Percentiles rank a stretch among this genome's conserved stretches.
phyloP scores from a whole-genome alignment of 2,888 invertebrate species.

The Rosalia funebris region DNA sequence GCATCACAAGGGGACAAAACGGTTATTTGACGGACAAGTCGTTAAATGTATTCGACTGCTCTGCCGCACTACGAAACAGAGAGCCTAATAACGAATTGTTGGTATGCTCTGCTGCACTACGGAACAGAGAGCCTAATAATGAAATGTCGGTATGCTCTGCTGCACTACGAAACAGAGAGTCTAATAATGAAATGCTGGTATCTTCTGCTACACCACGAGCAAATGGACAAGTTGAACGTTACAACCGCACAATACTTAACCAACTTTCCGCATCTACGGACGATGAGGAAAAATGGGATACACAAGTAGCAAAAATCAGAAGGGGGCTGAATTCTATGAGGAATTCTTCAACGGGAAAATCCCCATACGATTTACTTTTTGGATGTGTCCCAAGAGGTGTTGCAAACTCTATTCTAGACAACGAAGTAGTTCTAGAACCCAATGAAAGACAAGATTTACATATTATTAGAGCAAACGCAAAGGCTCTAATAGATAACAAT shows the following conservation, averaged over 20 bases:
- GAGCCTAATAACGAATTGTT: constrained; percentile 36
- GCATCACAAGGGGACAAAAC: no score
- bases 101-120: constrained; percentile 27
- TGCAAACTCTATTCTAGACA: not conserved
- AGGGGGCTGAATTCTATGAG: not conserved
- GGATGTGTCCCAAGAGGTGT: not conserved
- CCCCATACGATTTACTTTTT: not conserved
- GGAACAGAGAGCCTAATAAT: constrained; percentile 25
- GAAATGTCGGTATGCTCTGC: no score
- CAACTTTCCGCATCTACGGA: not conserved
- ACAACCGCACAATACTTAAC: not conserved
- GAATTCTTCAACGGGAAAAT: not conserved
- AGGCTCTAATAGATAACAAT: no score
- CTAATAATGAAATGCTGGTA: no score
- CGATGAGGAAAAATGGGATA: not conserved
- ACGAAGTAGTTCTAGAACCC: not conserved
- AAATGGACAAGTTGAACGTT: not conserved
- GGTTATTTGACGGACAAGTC: no score
- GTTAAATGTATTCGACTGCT: constrained; percentile 25
- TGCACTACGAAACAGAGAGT: no score
- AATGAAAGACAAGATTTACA: not conserved
- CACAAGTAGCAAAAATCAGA: not conserved
- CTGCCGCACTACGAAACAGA: constrained; percentile 32
- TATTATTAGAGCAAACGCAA: no score
- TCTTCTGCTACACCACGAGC: constrained; percentile 24